Evolutionary conservation across 2,113 vertebrate genomes (phyloP).

Genomic region (Arvicanthis niloticus): DNA sequence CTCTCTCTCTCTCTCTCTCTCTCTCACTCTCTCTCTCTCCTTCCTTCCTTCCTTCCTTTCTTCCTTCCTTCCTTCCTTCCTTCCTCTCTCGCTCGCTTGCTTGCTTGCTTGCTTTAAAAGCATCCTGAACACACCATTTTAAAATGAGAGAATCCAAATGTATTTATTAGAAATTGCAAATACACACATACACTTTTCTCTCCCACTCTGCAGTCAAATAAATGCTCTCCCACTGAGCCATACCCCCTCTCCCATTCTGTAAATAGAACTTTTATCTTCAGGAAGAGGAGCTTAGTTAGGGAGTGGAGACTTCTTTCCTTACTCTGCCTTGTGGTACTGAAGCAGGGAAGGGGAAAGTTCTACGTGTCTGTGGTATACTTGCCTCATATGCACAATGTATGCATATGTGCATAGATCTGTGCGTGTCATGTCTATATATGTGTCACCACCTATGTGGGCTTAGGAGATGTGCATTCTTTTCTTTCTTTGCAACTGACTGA

Average conservation of each 20-base stretch:
- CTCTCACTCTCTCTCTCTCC: not conserved
- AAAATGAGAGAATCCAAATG: conserved; percentile 68
- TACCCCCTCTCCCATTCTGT: conserved; percentile 45
- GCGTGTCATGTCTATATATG: not conserved
- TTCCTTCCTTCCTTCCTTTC: not conserved
- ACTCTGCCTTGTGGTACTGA: not conserved
- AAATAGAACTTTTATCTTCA: conserved; percentile 49
- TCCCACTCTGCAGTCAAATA: not conserved
- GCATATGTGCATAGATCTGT: not conserved
- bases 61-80: not conserved
- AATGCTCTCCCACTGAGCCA: not conserved
- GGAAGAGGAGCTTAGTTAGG: not conserved
- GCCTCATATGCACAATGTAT: not conserved
- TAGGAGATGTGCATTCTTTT: not conserved
- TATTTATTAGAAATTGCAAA: conserved; percentile 56
- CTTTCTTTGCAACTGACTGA: conserved; percentile 8
- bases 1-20: not conserved
- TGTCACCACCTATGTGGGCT: not conserved
- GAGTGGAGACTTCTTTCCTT: not conserved
- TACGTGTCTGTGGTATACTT: not conserved
- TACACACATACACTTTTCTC: too few species aligned
- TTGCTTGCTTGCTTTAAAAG: not conserved
- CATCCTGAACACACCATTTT: conserved; percentile 50
- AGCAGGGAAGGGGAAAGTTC: not conserved
- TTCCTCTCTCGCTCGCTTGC: not conserved